These are phyloP conservation scores for Thaleichthys pacificus DNA, from an alignment of 2,797 vertebrate genomes.

Conservation along the genomic window DNA sequence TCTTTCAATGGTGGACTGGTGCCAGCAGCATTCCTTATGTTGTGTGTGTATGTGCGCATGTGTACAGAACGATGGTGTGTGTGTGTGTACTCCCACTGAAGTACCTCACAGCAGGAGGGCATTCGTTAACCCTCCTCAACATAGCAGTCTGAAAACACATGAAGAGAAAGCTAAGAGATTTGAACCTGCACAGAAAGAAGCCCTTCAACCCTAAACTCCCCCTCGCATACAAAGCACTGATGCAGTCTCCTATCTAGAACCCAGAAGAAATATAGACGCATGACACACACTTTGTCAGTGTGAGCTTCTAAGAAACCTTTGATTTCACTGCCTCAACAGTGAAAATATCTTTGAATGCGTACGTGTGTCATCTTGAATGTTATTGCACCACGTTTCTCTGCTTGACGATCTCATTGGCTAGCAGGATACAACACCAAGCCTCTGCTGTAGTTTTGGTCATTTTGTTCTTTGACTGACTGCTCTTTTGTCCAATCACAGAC, in stretches of 20 bases:
- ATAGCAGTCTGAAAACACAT: conserved; percentile 24
- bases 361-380: background rate
- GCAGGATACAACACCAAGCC: background rate
- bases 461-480: background rate
- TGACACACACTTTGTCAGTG: too few species aligned
- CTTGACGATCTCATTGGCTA: background rate
- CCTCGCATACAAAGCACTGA: conserved; percentile 14
- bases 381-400: background rate
- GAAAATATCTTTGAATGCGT: background rate
- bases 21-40: conserved; percentile 4
- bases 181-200: conserved; percentile 16
- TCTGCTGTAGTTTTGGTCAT: background rate
- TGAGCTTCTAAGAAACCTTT: background rate
- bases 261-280: too few species aligned
- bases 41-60: background rate
- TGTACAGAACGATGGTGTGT: background rate
- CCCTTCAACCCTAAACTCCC: background rate
- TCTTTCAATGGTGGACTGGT: conserved; percentile 8
- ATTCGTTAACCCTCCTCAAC: conserved; percentile 6
- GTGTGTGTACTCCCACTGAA: background rate
- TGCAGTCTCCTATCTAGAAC: background rate
- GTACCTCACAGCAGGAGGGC: background rate
- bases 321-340: background rate
- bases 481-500: conserved; percentile 76
- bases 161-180: conserved; percentile 27